A percentile compares a stretch with the other conserved stretches of the same genome.
These are phyloP conservation scores for Patiria pectinifera DNA, from an alignment of 53 echinoderm and acorn worm genomes.

Conservation along the genomic window DNA sequence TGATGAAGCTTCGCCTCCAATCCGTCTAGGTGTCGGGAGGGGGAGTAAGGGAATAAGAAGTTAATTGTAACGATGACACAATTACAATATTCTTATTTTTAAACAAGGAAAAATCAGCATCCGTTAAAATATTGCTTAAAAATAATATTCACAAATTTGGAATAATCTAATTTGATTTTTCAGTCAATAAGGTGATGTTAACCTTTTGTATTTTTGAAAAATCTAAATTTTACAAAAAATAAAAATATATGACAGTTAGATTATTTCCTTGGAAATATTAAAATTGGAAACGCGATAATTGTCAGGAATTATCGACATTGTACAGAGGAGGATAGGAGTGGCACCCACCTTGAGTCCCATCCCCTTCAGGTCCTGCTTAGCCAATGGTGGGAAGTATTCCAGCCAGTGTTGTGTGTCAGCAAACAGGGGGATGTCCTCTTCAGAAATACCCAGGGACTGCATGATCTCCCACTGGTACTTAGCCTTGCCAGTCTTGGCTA, in stretches of 20 bases:
- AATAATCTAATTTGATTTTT: too few relatives aligned
- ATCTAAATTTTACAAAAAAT: too few relatives aligned
- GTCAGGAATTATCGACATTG: neutral
- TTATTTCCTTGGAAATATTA: too few relatives aligned
- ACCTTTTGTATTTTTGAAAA: too few relatives aligned
- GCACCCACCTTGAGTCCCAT: slow-evolving; percentile 96
- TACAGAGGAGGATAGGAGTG: neutral
- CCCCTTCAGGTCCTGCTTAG: slow-evolving; percentile 82
- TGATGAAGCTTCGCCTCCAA: slow-evolving; percentile 93
- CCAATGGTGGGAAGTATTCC: slow-evolving; percentile 94
- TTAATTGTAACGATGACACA: neutral
- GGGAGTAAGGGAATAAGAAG: neutral
- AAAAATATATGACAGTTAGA: too few relatives aligned
- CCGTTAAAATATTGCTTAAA: too few relatives aligned
- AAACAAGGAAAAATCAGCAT: too few relatives aligned
- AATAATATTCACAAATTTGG: too few relatives aligned
- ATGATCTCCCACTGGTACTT: slow-evolving; percentile 97
- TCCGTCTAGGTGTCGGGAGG: slow-evolving; percentile 71
- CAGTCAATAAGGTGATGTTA: too few relatives aligned
- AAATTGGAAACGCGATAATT: too few relatives aligned
- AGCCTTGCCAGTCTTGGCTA: slow-evolving; percentile 86
- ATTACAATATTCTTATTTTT: too few relatives aligned
- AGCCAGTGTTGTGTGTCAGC: slow-evolving; percentile 91
- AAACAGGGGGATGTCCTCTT: slow-evolving; percentile 93
- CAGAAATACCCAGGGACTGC: slow-evolving; percentile 83